phyloP scores from a whole-genome alignment of 2,113 vertebrate genomes.

The Sterna hirundo region DNA sequence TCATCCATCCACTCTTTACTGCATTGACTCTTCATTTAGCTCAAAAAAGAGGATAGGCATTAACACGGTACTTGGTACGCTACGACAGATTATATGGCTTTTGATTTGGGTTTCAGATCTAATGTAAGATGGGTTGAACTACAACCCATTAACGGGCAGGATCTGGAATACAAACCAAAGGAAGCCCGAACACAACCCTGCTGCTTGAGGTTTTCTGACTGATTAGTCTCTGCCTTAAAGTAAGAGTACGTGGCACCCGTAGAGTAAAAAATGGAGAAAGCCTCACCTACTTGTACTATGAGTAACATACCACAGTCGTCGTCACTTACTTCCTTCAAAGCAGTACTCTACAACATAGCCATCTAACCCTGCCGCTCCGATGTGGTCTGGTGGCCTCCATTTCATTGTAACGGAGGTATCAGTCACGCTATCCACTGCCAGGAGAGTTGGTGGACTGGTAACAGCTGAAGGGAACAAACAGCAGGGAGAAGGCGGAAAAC shows the following conservation, averaged over 20 bases:
- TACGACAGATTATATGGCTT: neutral
- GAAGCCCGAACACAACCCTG: neutral
- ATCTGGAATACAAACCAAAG: neutral
- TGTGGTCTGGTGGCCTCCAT: slow-evolving; percentile 96
- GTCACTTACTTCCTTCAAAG: slow-evolving; percentile 93
- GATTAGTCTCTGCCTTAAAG: neutral
- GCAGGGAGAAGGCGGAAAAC: neutral
- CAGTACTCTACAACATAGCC: slow-evolving; percentile 96
- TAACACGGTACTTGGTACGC: neutral
- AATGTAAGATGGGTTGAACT: neutral
- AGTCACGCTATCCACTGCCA: slow-evolving; percentile 91
- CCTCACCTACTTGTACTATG: slow-evolving; percentile 45
- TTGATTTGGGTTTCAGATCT: neutral
- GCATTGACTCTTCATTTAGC: neutral
- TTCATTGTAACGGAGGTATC: slow-evolving; percentile 91
- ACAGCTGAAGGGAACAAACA: slow-evolving; percentile 79
- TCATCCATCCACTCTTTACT: neutral
- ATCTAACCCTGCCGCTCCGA: slow-evolving; percentile 93
- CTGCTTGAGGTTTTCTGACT: neutral
- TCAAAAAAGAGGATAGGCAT: neutral
- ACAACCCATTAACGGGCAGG: neutral
- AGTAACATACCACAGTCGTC: neutral
- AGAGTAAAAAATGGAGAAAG: slow-evolving; percentile 1
- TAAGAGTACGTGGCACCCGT: neutral
- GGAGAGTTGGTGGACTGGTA: slow-evolving; percentile 93